Percentiles rank a stretch among this genome's conserved stretches.
phyloP scores from a whole-genome alignment of 2,888 invertebrate species.

The Luperina testacea region DNA sequence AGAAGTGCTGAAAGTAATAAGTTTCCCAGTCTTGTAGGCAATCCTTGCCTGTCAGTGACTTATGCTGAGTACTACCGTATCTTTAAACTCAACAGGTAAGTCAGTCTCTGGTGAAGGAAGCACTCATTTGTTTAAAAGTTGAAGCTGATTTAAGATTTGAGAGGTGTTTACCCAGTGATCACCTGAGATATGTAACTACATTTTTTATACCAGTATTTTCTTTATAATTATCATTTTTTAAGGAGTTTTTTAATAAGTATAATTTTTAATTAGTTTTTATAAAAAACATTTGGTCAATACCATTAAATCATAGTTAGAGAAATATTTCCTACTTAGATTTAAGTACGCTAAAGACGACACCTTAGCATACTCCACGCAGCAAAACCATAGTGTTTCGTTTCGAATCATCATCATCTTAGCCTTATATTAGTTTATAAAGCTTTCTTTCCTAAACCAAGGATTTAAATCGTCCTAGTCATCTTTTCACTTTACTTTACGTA shows the following conservation, averaged over 20 bases:
- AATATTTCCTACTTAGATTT: background rate
- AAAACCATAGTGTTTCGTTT: background rate
- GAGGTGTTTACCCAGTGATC: background rate
- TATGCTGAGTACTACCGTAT: constrained; percentile 9
- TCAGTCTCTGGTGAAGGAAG: background rate
- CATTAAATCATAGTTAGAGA: background rate
- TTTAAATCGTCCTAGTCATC: background rate
- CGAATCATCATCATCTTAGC: background rate
- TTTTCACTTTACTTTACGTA: background rate
- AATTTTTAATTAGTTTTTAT: background rate
- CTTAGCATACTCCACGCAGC: too few relatives aligned
- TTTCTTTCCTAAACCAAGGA: background rate
- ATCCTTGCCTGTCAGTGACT: constrained; percentile 19
- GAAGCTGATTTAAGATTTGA: background rate
- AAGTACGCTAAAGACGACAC: background rate
- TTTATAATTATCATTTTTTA: background rate
- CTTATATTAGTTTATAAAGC: background rate
- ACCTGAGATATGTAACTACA: background rate
- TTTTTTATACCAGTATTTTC: background rate
- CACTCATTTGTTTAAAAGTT: background rate
- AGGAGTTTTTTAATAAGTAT: background rate
- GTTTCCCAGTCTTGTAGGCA: constrained; percentile 2
- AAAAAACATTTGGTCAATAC: background rate
- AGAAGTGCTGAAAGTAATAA: constrained; percentile 16
- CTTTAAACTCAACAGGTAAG: constrained; percentile 43